Evolutionary conservation across 2,888 invertebrate genomes (phyloP), one percentile per base, ranked within the genome.

Genomic region (Limenitis camilla): DNA sequence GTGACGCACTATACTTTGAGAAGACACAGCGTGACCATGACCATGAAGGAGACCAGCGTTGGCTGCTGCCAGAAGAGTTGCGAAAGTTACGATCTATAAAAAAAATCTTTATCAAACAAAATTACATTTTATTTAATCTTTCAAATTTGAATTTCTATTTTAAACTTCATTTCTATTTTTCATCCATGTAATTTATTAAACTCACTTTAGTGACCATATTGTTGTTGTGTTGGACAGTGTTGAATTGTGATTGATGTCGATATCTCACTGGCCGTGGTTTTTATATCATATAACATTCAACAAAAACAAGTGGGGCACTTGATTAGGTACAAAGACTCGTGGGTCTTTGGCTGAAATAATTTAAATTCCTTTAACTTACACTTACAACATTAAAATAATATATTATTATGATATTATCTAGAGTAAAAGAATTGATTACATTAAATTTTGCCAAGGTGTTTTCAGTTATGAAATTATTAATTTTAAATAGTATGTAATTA

Each of bases 201-300:
- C 79, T 74, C 55, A 80, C 79, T 77, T 77, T 78, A 69, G 74
- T 75, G 68, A 78, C 76, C 79, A 80, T 80, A 64, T 72, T 76
- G 69, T 60, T 72, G 68, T 72, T 64, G 67, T 62, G 68, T 69
- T 65, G 66, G 66, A 70, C 67, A 69, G 70, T 41, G 42, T 66
- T 66, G 61, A 67, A 64, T 67, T 68, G 68, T 71, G 77, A 79
- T 78, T 80, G 71, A 72, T 81, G 71, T 72, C 69, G 73, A 68
- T 66, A 58, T 63, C 60, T 61, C 42, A 10, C 42, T 43, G 40
- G 30, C 42, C 39, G 49, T 40, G 53, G 56, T 56, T 56, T 55
- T 56, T 56, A 56, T 56, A 56, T 56, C 53, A 56, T 46, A 53
- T 49, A 53, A 36, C 53, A 46, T 36, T 42, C 38, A 42, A 43